These are phyloP conservation scores for Platysternon megacephalum DNA, from an alignment of 2,113 vertebrate species.

Conservation along the genomic window DNA sequence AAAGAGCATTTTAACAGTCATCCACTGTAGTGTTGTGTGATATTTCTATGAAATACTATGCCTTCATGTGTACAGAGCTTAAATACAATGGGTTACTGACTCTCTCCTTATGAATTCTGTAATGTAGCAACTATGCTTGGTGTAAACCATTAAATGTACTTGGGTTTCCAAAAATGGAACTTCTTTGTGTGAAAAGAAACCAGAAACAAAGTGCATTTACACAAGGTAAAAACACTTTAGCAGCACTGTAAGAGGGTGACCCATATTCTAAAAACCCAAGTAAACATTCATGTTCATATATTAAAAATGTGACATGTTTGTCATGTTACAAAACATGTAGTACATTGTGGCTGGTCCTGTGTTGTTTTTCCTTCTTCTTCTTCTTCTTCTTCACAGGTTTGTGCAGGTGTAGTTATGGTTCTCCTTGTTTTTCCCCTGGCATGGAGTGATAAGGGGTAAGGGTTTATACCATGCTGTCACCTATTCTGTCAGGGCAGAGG, in stretches of 20 bases:
- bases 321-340: too few species aligned
- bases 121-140: not conserved
- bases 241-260: not conserved
- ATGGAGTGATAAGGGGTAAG: too few species aligned
- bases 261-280: not conserved
- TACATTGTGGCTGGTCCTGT: too few species aligned
- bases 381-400: too few species aligned
- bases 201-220: not conserved
- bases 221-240: not conserved
- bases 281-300: not conserved
- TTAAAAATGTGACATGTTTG: too few species aligned
- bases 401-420: too few species aligned
- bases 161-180: not conserved
- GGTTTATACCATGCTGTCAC: too few species aligned
- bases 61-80: too few species aligned
- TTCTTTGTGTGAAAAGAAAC: not conserved
- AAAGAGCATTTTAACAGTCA: not conserved
- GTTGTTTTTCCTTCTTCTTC: too few species aligned
- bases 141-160: not conserved
- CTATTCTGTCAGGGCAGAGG: too few species aligned
- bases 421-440: too few species aligned
- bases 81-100: not conserved
- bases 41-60: not conserved
- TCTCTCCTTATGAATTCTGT: not conserved
- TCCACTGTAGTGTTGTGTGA: not conserved